Evolutionary conservation across 2,888 invertebrate genomes (phyloP).

Genomic region (Arrhopalites spinosus): DNA sequence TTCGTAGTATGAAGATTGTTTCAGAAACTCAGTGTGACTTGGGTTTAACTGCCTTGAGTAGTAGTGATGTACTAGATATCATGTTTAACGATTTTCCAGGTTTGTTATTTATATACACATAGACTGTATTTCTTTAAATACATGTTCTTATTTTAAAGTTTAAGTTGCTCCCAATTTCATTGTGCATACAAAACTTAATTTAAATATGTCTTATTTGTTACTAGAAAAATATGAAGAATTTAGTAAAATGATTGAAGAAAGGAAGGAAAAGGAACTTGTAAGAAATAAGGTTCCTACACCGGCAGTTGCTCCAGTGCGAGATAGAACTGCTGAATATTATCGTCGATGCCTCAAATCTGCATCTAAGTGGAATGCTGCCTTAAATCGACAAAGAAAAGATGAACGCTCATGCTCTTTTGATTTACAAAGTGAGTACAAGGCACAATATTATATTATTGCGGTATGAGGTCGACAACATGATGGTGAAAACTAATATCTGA

Average conservation of each 20-base stretch:
- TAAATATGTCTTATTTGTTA: too few relatives aligned
- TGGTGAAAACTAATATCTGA: too few relatives aligned
- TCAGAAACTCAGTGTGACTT: conserved; percentile 91
- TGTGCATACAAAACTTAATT: too few relatives aligned
- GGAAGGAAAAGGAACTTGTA: conserved; percentile 70
- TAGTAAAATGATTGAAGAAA: conserved; percentile 72
- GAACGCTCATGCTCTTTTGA: conserved; percentile 84
- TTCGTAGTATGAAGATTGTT: conserved; percentile 80
- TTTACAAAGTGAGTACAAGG: too few relatives aligned
- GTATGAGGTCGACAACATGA: too few relatives aligned
- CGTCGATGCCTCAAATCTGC: conserved; percentile 84
- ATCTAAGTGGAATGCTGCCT: conserved; percentile 83
- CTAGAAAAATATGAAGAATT: conserved; percentile 93
- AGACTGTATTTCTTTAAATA: too few relatives aligned
- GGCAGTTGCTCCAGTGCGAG: conserved; percentile 45
- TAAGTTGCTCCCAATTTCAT: too few relatives aligned
- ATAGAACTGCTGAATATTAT: conserved; percentile 66
- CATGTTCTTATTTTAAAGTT: too few relatives aligned
- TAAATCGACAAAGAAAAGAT: conserved; percentile 75
- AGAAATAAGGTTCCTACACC: conserved; percentile 40
- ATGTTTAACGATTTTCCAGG: conserved; percentile 94
- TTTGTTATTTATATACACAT: too few relatives aligned
- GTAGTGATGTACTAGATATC: conserved; percentile 91
- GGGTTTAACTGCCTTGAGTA: conserved; percentile 87
- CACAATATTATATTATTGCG: too few relatives aligned